Conservation (phyloP, 2,797 vertebrate species). For the Acrossocheilus fasciatus region DNA sequence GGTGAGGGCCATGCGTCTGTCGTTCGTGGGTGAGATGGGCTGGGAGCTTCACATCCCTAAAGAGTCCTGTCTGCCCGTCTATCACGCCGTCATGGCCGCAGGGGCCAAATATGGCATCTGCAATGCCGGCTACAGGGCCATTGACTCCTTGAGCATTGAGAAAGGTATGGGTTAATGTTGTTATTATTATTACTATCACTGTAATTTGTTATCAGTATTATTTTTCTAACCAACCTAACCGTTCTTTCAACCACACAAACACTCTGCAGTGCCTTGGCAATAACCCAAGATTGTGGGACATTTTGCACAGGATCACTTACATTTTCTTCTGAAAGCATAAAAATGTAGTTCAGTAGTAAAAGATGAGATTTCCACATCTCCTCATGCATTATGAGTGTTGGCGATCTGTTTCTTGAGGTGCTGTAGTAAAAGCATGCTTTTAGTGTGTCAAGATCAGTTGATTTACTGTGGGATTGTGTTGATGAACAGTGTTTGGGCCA, state of each 20-base stretch:
- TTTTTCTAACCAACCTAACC: neutral
- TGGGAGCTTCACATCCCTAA: slow-evolving; percentile 95
- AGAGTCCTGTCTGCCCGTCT: slow-evolving; percentile 86
- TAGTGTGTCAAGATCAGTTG: slow-evolving; percentile 2
- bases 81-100: slow-evolving; percentile 87
- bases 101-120: slow-evolving; percentile 84
- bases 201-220: neutral
- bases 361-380: neutral
- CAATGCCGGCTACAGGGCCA: slow-evolving; percentile 94
- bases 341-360: neutral
- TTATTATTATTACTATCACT: neutral
- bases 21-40: slow-evolving; percentile 94
- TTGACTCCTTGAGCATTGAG: slow-evolving; percentile 96
- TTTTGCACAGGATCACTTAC: neutral
- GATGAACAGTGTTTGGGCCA: neutral
- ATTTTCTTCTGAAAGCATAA: neutral
- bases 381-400: neutral
- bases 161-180: slow-evolving; percentile 79
- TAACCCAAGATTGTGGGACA: neutral
- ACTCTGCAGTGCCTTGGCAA: neutral
- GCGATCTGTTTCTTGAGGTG: neutral
- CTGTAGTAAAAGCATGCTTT: neutral
- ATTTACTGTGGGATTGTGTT: neutral
- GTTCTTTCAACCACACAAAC: neutral
- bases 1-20: slow-evolving; percentile 93